Base-by-base conservation (phyloP, 2,113 vertebrate genomes). In the Sinosuthora webbiana region DNA sequence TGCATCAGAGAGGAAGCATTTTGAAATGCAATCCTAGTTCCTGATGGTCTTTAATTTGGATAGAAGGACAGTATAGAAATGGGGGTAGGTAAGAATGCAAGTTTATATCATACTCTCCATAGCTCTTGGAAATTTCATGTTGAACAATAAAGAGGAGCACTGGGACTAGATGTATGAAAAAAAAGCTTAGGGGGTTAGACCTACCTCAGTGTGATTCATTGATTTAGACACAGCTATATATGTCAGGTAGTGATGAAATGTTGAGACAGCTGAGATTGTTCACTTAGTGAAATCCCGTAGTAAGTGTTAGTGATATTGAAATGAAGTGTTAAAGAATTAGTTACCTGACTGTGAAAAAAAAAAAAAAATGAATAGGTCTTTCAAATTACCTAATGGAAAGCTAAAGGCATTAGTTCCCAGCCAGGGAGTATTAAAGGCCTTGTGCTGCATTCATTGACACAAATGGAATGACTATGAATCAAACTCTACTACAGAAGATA, bases 311-410 rank as follows among this genome's bases (percentile, higher is more conserved):
- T 86, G 83, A 68, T 97, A 93, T 86, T 94, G 93, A 95, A 96
- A 94, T 88, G 74, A 92, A 95, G 92, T 93, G 93, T 92, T 95
- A 95, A 92, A 95, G 88, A 95, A 91, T 97, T 95, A 95, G 94
- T 95, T 96, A 93, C 82, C 94, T 95, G 94, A 56, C 90, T 95
- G 84, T 85, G 78, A 45, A 87, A 94, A 87, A 94, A 87, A 94
- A 87, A 94, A 96, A 56, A 93, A 93, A 92, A 93, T 74, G 75
- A 96, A 88, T 94, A 91, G 87, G 88, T 96, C 90, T 91, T 96
- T 95, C 68, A 93, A 83, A 96, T 96, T 95, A 94, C 85, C 90
- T 96, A 93, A 96, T 92, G 94, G 94, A 95, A 95, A 97, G 83
- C 93, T 95, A 77, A 97, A 86, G 93, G 83, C 94, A 93, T 96